A percentile compares a stretch with the other conserved stretches of the same genome.
These are phyloP conservation scores for Metopolophium dirhodum DNA, from an alignment of 1,140 invertebrate genomes.

Conservation along the genomic window DNA sequence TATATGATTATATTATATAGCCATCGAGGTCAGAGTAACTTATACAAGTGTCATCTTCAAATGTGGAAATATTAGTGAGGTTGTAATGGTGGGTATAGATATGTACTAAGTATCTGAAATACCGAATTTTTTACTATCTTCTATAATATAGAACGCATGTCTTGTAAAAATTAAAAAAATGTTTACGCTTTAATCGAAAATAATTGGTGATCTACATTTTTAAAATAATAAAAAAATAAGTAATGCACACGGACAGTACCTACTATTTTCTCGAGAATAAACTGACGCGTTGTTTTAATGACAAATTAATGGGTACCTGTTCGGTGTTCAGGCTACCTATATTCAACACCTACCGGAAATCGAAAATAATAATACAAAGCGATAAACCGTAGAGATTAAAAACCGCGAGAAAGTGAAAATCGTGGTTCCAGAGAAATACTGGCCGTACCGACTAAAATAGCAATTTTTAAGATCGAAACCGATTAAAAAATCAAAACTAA, in stretches of 20 bases:
- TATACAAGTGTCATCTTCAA: neutral
- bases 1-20: neutral
- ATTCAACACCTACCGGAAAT: neutral
- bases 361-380: neutral
- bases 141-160: neutral
- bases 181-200: neutral
- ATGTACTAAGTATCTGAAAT: neutral
- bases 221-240: neutral
- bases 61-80: neutral
- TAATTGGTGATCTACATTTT: neutral
- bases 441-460: neutral
- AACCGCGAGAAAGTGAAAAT: constrained; percentile 33
- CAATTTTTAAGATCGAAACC: neutral
- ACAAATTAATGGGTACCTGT: neutral
- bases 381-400: constrained; percentile 9
- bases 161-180: neutral
- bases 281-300: neutral
- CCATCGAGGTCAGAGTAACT: neutral
- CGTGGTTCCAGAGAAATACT: neutral
- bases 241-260: neutral
- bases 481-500: neutral
- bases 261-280: neutral
- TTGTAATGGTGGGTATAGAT: neutral
- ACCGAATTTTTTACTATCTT: neutral
- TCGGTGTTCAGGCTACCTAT: neutral